Evolutionary conservation across 2,888 invertebrate species (phyloP), one percentile per base, ranked within the genome.

Genomic region (Nematopogon swammerdamellus): DNA sequence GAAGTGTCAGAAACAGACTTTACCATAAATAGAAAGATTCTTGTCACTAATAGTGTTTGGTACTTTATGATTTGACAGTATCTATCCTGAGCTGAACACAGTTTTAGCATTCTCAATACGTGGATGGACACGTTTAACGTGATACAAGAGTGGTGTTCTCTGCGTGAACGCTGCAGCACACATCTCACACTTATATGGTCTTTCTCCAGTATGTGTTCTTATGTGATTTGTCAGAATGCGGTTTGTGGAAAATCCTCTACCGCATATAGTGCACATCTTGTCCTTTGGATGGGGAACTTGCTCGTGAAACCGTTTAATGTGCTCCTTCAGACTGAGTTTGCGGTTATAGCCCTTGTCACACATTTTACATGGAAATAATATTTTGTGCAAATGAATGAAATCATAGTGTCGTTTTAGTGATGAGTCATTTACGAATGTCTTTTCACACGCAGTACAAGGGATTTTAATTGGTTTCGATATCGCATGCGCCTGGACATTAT

Each of bases 181-280:
- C 8, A 43, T 11, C 6, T 43, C 25, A 18, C 48, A 48, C 16
- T 43, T 16, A 14, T 19, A 48, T 5, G 48, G 44, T n/a, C 44
- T 42, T 14, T 48, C 48, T 1, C 48, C 48, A 8, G 48, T 48
- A 16, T 48, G 48, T 1, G 48, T 48, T 8, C 48, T 25, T 6
- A 48, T 43, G 20, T 48, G 48, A 20, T 48, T 42, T 1, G 20
- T 16, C 3, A 48, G 48, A 5, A 16, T 43, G 14, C 16, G n/a
- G 43, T 44, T 48, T 19, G 44, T 44, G 44, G 17, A 16, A 16
- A 48, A 48, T 3, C 44, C 48, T 16, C 36, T 18, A 2, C 48
- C 48, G 14, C 48, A 48, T 14, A 30, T 17, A 3, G 44, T 29
- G 44, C 48, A 48, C 19, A 44, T 19, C n/a, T 44, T 44, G n/a